Conservation (phyloP, 2,113 vertebrate species). For the Ictalurus punctatus region DNA sequence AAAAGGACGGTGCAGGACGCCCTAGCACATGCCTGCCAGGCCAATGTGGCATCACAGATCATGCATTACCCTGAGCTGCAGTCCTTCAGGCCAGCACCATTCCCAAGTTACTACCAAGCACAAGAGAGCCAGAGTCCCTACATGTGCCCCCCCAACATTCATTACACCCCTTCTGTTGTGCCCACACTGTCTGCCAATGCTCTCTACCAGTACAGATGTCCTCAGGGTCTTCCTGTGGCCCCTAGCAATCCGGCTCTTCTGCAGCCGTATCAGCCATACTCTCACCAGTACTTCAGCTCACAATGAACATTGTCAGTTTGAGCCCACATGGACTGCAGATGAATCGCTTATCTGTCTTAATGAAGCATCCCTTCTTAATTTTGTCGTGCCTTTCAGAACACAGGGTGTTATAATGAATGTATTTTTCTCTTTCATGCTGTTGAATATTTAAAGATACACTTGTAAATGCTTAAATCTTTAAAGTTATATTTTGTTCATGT, state of each 20-base stretch:
- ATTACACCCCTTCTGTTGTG: slow-evolving; percentile 57
- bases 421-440: slow-evolving; percentile 47
- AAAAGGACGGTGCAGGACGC: slow-evolving; percentile 82
- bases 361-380: neutral
- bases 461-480: slow-evolving; percentile 46
- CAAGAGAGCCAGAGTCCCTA: slow-evolving; percentile 61
- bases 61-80: slow-evolving; percentile 72
- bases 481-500: slow-evolving; percentile 50
- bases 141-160: slow-evolving; percentile 59
- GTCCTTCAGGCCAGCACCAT: slow-evolving; percentile 64
- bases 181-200: slow-evolving; percentile 63
- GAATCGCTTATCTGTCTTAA: neutral
- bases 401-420: slow-evolving; percentile 65
- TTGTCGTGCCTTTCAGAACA: slow-evolving; percentile 21
- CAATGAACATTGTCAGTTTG: slow-evolving; percentile 4
- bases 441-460: slow-evolving; percentile 66
- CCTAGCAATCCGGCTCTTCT: slow-evolving; percentile 47
- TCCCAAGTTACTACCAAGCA: slow-evolving; percentile 59
- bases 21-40: slow-evolving; percentile 73
- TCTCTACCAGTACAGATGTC: slow-evolving; percentile 65
- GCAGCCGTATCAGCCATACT: slow-evolving; percentile 61
- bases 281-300: slow-evolving; percentile 65
- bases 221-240: slow-evolving; percentile 62
- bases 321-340: neutral
- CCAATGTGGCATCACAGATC: slow-evolving; percentile 66